Evolutionary conservation across 2,113 vertebrate species (phyloP).

Genomic region (Alligator sinensis): DNA sequence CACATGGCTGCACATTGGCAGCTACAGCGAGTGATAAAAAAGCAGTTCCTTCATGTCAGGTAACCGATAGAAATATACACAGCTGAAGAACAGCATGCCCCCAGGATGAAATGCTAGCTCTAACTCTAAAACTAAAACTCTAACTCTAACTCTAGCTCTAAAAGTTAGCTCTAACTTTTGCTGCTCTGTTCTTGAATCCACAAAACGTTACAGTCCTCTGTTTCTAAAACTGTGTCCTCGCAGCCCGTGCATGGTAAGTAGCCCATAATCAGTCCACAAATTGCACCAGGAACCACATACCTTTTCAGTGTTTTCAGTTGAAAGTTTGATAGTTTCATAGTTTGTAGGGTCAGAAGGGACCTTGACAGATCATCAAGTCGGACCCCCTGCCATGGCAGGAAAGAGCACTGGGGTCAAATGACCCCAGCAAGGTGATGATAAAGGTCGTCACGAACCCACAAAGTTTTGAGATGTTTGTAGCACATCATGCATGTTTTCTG

Average conservation of each 20-base stretch:
- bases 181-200: not conserved
- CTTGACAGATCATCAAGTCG: too few relatives aligned
- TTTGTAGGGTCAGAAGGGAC: too few relatives aligned
- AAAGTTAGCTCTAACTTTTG: not conserved
- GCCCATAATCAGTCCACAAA: not conserved
- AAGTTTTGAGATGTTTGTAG: too few relatives aligned
- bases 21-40: not conserved
- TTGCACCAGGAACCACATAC: not conserved
- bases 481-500: too few relatives aligned
- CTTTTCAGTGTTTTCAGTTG: too few relatives aligned
- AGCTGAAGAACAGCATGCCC: not conserved
- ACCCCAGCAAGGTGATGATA: too few relatives aligned
- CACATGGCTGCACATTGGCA: fast-evolving
- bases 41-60: fast-evolving
- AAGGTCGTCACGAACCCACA: too few relatives aligned
- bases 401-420: too few relatives aligned
- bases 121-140: too few relatives aligned
- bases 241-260: not conserved
- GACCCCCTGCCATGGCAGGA: too few relatives aligned
- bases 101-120: not conserved
- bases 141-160: too few relatives aligned
- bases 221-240: not conserved
- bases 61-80: not conserved
- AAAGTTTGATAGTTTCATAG: too few relatives aligned
- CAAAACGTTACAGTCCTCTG: fast-evolving